phyloP scores from a whole-genome alignment of 2,113 vertebrate species.

The Pterocles orientalis region DNA sequence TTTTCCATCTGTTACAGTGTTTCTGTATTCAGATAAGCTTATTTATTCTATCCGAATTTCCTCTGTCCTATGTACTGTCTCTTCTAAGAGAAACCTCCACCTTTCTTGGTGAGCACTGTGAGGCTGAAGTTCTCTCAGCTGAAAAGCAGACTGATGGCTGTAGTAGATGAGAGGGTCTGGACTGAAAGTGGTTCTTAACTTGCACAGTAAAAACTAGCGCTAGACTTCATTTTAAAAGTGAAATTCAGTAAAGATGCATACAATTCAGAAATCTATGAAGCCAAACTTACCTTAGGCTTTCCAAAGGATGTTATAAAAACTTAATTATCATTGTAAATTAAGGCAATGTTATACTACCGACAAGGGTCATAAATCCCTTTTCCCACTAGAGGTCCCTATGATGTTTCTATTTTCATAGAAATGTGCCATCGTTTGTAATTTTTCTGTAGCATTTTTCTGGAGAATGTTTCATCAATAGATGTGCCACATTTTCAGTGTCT shows the following conservation, averaged over 20 bases:
- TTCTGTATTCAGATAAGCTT: conserved; percentile 42
- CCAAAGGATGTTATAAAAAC: not conserved
- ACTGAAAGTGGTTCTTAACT: not conserved
- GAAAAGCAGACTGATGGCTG: not conserved
- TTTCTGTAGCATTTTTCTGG: not conserved
- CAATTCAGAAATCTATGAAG: not conserved
- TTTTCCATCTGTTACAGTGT: not conserved
- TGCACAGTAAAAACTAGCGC: not conserved
- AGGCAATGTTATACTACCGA: not conserved
- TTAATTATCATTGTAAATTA: not conserved
- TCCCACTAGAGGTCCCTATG: not conserved
- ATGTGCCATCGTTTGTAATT: not conserved
- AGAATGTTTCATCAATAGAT: not conserved
- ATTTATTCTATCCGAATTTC: conserved; percentile 15
- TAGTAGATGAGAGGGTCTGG: not conserved
- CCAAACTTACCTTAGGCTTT: not conserved
- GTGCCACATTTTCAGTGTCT: not conserved
- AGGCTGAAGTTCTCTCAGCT: not conserved
- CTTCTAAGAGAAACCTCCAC: conserved; percentile 20
- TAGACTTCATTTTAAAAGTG: not conserved
- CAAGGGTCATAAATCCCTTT: not conserved
- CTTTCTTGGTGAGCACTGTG: not conserved
- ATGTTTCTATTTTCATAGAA: not conserved
- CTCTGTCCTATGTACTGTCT: not conserved
- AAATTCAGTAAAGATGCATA: not conserved